Base-by-base conservation (phyloP, 2,797 vertebrate species). In the Molossus alvarezi region DNA sequence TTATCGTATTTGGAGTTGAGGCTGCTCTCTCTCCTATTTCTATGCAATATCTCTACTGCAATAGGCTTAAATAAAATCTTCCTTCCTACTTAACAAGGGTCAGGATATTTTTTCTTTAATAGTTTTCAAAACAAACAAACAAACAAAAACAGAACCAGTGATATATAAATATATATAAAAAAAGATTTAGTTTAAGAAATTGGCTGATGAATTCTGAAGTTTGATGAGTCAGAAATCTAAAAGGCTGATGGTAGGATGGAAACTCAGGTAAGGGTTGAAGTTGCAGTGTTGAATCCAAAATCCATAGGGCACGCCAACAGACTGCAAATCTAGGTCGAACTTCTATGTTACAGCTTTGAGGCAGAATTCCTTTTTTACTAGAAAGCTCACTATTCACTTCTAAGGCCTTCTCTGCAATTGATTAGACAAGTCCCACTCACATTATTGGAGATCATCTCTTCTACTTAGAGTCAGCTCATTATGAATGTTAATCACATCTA, bases 131-230 rank as follows among this genome's bases (percentile, higher is more conserved):
- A 96, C 69, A 62, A 57, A 1, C 58, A 11, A 15, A 60, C 20
- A 69, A 75, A 96, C 69, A 62, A 57, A 1, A 65, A 11, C n/a
- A 60, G 25, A 69, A 85, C 5, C 8, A 85, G 6, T 58, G 13
- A 33, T 0, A 21, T 45, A 29, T 37, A 88, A 53, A 23, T 79
- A 55, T 20, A 69, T 5, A 64, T 1, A 41, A 14, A 85, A 72
- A 89, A 25, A 89, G 37, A 80, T 69, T 91, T 83, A 92, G 9
- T 83, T 83, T 60, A 90, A 67, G 23, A 12, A 88, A 29, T 33
- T 80, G n/a, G 13, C 58, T 23, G 15, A 80, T 29, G n/a, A 90
- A 80, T 64, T 69, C 10, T 45, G 7, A 85, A 27, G 65, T 12
- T 23, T 41, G n/a, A 62, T 37, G 72, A 65, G 14, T 81, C 2